phyloP scores from a whole-genome alignment of 2,888 invertebrate species.

The Epinotia ramella region DNA sequence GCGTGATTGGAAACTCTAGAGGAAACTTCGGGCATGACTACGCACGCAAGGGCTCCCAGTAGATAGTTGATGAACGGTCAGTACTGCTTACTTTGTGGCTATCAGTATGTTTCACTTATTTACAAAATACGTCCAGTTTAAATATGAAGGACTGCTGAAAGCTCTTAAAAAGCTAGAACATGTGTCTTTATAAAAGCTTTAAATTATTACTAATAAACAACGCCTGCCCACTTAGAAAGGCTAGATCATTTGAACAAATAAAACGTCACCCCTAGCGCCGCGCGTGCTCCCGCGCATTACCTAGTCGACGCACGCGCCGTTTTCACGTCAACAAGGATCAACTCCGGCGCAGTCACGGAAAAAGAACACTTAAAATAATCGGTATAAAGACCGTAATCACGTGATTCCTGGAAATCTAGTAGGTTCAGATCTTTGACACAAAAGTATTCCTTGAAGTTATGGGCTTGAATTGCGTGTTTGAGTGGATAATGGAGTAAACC shows the following conservation, averaged over 20 bases:
- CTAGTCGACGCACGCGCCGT: conserved; percentile 46
- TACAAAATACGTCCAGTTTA: background rate
- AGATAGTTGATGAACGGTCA: no score
- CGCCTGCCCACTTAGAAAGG: conserved; percentile 1
- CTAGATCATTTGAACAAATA: conserved; percentile 20
- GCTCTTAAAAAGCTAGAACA: background rate
- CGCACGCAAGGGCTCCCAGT: no score
- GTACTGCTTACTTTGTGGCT: background rate
- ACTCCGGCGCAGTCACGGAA: conserved; percentile 7
- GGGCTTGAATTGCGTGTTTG: conserved; percentile 16
- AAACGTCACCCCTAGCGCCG: conserved; percentile 35
- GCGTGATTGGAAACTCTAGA: no score
- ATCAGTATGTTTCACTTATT: background rate
- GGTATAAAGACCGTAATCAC: background rate
- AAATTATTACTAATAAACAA: background rate
- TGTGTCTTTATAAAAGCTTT: background rate
- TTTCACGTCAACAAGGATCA: conserved; percentile 45
- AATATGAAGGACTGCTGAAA: background rate
- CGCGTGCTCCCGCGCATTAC: conserved; percentile 42
- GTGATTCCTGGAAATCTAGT: conserved; percentile 9
- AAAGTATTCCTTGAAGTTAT: conserved; percentile 12
- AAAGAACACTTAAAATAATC: background rate
- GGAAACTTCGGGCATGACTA: no score
- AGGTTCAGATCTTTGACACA: conserved; percentile 13
- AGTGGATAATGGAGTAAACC: conserved; percentile 30